Evolutionary conservation across 2,797 vertebrate species (phyloP), one percentile per base, ranked within the genome.

Genomic region (Sebastes melanostomus): DNA sequence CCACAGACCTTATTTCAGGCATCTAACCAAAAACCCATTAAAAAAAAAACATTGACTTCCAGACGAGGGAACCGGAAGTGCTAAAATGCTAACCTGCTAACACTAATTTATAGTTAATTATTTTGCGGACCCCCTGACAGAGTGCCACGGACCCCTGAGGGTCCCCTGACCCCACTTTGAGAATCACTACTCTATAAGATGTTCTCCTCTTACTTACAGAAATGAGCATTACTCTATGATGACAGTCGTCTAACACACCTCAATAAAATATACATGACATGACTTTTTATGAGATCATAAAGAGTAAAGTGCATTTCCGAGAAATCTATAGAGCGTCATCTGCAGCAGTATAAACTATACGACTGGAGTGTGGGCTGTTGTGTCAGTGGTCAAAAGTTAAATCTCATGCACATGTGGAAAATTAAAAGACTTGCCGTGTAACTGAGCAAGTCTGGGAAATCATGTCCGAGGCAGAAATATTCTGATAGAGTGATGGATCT

Each of bases 401-500:
- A 86, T 82, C 42, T 66, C 12, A 58, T 59, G 34, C 83, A 82
- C 59, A 78, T 88, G 81, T 84, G 79, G 75, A 68, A 85, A 80
- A 84, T 76, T 78, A 27, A 75, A 85, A 42, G 62, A 78, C 81
- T 72, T 24, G 55, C 25, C 22, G 4, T 71, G 70, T 83, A 71
- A 78, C 68, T 78, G 81, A 76, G 77, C 52, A 79, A 78, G 70
- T 69, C 52, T 82, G 69, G 72, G 77, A 88, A 90, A 78, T 75
- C 25, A 72, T 38, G 72, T 78, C 66, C 81, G 69, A 54, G 66
- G 75, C 75, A 79, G 73, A 87, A 75, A 76, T 80, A 70, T 72
- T 87, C 42, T 81, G 80, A 93, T 89, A 80, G 85, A 89, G 80
- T 88, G 90, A 92, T 87, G 77, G 78, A 87, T 91, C 72, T 83